Evolutionary conservation across 1,140 invertebrate genomes (phyloP), one percentile per base, ranked within the genome.

Genomic region (Brachionus angularis): DNA sequence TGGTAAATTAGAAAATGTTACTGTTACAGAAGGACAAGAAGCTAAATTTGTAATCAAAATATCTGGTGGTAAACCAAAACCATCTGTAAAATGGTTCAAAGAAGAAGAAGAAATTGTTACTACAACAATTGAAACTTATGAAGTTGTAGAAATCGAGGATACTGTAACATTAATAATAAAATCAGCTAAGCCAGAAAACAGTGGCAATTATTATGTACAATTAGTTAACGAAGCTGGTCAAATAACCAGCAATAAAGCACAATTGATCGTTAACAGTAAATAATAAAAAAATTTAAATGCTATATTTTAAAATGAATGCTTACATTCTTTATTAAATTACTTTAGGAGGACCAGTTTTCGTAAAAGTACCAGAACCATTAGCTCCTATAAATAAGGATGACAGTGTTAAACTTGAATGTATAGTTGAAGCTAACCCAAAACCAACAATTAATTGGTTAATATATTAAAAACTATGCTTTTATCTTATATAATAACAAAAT

Each of bases 341-440:
- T 50, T 23, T 29, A 50, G 47, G 16, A 23, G 16, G 12, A 50
- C 47, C 47, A 25, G 16, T 16, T 12, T 50, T 50, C 21, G 16
- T 16, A 3, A 10, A 16, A 10, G 12, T 16, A 25, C 47, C 47
- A 10, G 8, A 50, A 29, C 39, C 39, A 18, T 10, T 50, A 10
- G 2, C 8, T 12, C 47, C 14, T 2, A 10, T 12, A 10, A 7
- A 3, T 7, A 50, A 3, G 16, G 16, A 50, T 29, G 12, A 50
- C 12, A 50, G 16, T 7, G 8, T 3, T 10, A 10, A 16, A 42
- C 10, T 95, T 83, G 91, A 94, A 84, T 93, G 91, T 82, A 87
- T 90, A 75, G 91, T 95, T 75, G 89, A 91, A 77, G 91, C 91
- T 72, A 90, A 93, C 82, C 92, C 92, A 25, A 86, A 88, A 76